Conservation (phyloP, 2,888 invertebrate genomes). For the Sarcophaga subvicina region DNA sequence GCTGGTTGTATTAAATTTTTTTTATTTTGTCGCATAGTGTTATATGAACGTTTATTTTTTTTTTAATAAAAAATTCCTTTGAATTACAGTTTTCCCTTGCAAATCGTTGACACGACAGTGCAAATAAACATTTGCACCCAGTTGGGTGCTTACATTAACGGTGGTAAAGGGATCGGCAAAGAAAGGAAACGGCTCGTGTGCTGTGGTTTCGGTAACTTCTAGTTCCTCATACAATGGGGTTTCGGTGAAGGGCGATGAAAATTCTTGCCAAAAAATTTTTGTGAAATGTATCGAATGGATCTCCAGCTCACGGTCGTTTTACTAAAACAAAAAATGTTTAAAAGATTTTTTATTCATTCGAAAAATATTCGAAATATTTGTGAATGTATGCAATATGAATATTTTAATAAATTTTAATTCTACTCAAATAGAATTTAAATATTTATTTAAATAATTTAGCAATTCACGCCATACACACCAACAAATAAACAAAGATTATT, state of each 20-base stretch:
- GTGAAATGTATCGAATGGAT: constrained; percentile 82
- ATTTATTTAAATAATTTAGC: no score
- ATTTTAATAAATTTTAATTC: neutral
- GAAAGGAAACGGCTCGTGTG: constrained; percentile 87
- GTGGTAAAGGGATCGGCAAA: constrained; percentile 86
- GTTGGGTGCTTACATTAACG: constrained; percentile 86
- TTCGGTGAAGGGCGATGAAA: constrained; percentile 82
- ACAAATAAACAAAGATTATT: no score
- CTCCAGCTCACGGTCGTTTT: constrained; percentile 80
- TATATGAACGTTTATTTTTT: no score
- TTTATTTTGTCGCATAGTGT: no score
- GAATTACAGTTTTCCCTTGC: constrained; percentile 83
- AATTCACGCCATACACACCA: no score
- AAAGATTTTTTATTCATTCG: no score
- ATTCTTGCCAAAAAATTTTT: constrained; percentile 81
- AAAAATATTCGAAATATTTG: neutral
- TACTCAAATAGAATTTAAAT: no score
- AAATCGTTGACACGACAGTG: constrained; percentile 87
- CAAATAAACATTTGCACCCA: constrained; percentile 85
- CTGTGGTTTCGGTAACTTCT: constrained; percentile 82
- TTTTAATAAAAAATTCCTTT: no score
- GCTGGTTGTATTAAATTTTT: no score
- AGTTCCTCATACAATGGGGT: constrained; percentile 81
- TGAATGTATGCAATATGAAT: neutral
- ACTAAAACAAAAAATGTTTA: constrained; percentile 71